Conservation (phyloP, 2,888 invertebrate genomes). For the Drosophila anomalata region DNA sequence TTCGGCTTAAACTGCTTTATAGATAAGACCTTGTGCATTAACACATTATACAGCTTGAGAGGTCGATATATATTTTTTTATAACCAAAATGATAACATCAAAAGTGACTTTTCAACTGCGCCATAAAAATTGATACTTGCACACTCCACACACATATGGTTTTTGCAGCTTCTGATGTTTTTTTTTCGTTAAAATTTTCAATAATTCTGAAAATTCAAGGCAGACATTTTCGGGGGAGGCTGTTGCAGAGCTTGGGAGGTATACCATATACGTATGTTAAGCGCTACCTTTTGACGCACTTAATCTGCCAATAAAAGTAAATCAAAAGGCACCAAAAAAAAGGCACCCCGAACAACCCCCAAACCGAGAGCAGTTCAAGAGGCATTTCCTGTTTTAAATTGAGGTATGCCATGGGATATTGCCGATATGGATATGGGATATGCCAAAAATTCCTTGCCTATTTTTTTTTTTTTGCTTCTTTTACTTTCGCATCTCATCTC, state of each 20-base stretch:
- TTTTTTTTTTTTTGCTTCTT: conserved; percentile 35
- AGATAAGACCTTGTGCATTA: conserved; percentile 21
- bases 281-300: conserved; percentile 74
- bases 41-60: conserved; percentile 48
- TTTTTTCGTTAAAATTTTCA: conserved; percentile 58
- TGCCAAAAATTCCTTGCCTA: conserved; percentile 56
- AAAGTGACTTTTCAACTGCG: conserved; percentile 66
- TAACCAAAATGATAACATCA: conserved; percentile 69
- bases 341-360: conserved; percentile 52
- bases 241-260: conserved; percentile 22
- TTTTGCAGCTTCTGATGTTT: conserved; percentile 19
- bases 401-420: conserved; percentile 64
- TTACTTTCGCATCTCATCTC: conserved; percentile 33
- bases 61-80: conserved; percentile 46
- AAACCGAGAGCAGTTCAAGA: conserved; percentile 63
- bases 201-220: conserved; percentile 59
- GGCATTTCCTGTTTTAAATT: conserved; percentile 83
- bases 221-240: conserved; percentile 36
- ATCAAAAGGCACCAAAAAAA: conserved; percentile 68
- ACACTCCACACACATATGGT: conserved; percentile 42
- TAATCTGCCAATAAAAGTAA: conserved; percentile 82
- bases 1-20: neutral
- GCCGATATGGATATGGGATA: conserved; percentile 62
- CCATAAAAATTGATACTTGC: conserved; percentile 68
- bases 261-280: conserved; percentile 35